These are phyloP conservation scores for Notospermus geniculatus DNA, from an alignment of 1,140 invertebrate species.

Conservation along the genomic window DNA sequence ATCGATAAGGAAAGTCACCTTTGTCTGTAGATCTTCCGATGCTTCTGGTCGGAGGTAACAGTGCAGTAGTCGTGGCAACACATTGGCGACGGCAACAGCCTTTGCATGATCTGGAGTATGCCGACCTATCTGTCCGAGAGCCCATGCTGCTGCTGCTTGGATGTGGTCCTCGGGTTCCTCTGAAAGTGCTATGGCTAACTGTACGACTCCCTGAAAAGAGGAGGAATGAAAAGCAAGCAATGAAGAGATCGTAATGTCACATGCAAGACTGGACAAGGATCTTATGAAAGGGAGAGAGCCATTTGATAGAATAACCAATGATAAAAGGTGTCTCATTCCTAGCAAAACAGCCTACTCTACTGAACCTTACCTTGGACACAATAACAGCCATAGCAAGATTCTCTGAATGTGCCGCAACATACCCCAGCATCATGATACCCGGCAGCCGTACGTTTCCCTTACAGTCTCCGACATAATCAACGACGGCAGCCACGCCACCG, in stretches of 20 bases:
- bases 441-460: slow-evolving; percentile 62
- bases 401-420: slow-evolving; percentile 73
- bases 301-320: no score
- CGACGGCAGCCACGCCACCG: slow-evolving; percentile 72
- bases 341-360: no score
- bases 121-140: slow-evolving; percentile 75
- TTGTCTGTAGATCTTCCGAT: slow-evolving; percentile 66
- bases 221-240: no score
- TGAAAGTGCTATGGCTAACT: slow-evolving; percentile 64
- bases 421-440: slow-evolving; percentile 75
- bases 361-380: slow-evolving; percentile 64
- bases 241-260: no score
- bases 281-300: no score
- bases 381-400: slow-evolving; percentile 70
- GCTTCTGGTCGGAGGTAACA: slow-evolving; percentile 55
- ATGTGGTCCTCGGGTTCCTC: slow-evolving; percentile 65
- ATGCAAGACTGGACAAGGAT: no score
- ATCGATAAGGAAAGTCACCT: slow-evolving; percentile 54
- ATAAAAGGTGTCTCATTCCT: no score
- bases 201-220: slow-evolving; percentile 62
- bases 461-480: slow-evolving; percentile 64
- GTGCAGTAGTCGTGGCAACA: slow-evolving; percentile 62
- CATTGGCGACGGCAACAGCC: slow-evolving; percentile 67
- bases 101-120: slow-evolving; percentile 76
- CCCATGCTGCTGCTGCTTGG: slow-evolving; percentile 69